Conservation (phyloP, 2,113 vertebrate species). For the Jaculus jaculus region DNA sequence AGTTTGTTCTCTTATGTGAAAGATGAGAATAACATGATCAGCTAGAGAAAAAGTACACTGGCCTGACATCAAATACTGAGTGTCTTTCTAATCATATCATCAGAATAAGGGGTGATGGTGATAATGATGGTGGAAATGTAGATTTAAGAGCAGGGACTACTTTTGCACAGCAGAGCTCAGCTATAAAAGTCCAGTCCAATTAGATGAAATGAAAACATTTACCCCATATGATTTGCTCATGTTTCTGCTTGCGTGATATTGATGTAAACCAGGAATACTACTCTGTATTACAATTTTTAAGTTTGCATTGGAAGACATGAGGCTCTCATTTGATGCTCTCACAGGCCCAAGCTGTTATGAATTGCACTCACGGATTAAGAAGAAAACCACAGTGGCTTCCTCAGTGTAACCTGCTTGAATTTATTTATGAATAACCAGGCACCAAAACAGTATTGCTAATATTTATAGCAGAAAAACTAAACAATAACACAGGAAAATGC, state of each 20-base stretch:
- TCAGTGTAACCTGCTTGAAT: not conserved
- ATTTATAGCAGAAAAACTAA: conserved; percentile 14
- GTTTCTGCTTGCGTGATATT: conserved; percentile 54
- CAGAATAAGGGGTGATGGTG: conserved; percentile 69
- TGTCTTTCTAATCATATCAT: conserved; percentile 74
- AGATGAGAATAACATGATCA: conserved; percentile 78
- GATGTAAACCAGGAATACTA: conserved; percentile 28
- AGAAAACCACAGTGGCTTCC: not conserved
- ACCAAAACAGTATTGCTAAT: not conserved
- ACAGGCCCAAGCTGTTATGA: not conserved
- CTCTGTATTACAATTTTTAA: conserved; percentile 58
- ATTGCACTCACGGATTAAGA: not conserved
- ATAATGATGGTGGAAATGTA: conserved; percentile 54
- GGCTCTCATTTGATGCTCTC: not conserved
- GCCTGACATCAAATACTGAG: conserved; percentile 66
- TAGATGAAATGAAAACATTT: conserved; percentile 62
- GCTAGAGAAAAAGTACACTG: conserved; percentile 41
- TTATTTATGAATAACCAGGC: not conserved
- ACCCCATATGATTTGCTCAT: conserved; percentile 63
- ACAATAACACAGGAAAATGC: not conserved
- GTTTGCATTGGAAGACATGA: conserved; percentile 5
- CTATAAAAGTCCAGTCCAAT: conserved; percentile 65
- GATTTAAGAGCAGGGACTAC: conserved; percentile 61
- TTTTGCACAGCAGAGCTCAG: conserved; percentile 59
- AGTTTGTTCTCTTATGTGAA: not conserved